Percentiles rank a stretch among this genome's conserved stretches.
Evolutionary conservation across 2,797 vertebrate species (phyloP).

Genomic region (Silurus aristotelis): DNA sequence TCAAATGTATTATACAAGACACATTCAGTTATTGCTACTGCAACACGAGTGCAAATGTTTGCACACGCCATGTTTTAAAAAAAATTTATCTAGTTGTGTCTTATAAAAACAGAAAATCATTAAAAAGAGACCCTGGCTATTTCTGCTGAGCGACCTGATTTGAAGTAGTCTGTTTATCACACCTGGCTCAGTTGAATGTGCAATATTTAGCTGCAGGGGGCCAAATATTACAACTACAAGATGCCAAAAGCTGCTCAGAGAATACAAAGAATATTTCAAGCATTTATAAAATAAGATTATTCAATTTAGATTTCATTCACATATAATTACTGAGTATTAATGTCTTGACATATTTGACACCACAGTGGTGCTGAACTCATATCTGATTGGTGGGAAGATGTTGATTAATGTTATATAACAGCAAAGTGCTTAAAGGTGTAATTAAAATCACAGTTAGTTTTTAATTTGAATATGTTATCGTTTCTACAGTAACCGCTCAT

Average conservation of each 20-base stretch:
- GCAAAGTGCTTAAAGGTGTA: neutral
- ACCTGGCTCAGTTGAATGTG: slow-evolving; percentile 7
- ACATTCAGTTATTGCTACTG: neutral
- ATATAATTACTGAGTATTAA: neutral
- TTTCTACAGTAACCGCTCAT: slow-evolving; percentile 5
- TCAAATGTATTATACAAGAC: neutral
- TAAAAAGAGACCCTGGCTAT: neutral
- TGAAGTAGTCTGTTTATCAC: slow-evolving; percentile 17
- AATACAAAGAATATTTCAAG: neutral
- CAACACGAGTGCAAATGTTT: neutral
- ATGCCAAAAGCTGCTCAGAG: neutral
- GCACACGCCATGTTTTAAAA: neutral
- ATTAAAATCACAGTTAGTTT: slow-evolving; percentile 18
- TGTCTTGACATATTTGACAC: neutral
- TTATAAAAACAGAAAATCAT: neutral
- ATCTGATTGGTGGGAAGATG: neutral
- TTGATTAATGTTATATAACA: neutral
- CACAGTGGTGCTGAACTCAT: neutral
- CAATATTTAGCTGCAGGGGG: neutral
- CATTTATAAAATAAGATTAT: neutral
- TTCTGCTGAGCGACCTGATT: neutral
- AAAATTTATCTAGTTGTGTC: neutral
- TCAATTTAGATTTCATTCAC: neutral
- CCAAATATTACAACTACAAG: neutral
- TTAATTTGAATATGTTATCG: neutral